Conservation (phyloP, 1,140 invertebrate genomes). For the Zaprionus ghesquierei region DNA sequence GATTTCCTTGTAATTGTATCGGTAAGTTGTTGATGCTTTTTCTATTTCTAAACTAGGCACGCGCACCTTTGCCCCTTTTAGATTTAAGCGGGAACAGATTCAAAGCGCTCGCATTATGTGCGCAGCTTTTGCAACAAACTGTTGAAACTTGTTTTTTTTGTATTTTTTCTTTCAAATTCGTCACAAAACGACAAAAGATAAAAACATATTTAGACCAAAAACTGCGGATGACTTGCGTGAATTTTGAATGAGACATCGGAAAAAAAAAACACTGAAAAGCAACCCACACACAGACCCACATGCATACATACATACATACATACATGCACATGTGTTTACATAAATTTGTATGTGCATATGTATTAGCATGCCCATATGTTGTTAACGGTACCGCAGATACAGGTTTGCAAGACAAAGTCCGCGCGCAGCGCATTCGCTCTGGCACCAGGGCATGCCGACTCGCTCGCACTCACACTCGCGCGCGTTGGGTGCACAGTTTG, state of each 20-base stretch:
- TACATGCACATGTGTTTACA: background rate
- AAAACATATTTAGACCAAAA: slow-evolving; percentile 72
- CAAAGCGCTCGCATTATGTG: background rate
- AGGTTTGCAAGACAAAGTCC: slow-evolving; percentile 40
- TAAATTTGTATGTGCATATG: slow-evolving; percentile 7
- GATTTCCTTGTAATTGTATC: background rate
- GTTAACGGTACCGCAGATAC: slow-evolving; percentile 46
- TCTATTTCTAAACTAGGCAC: background rate
- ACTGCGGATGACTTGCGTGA: slow-evolving; percentile 68
- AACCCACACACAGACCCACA: background rate
- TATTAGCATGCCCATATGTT: slow-evolving; percentile 32
- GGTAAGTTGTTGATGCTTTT: background rate
- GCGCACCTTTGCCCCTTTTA: background rate
- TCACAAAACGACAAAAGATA: slow-evolving; percentile 48
- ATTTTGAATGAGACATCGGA: slow-evolving; percentile 60
- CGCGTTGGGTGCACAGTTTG: slow-evolving; percentile 24
- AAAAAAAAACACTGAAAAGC: slow-evolving; percentile 18
- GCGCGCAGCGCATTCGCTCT: background rate
- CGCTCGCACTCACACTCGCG: background rate
- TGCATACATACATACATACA: background rate
- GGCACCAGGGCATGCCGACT: background rate
- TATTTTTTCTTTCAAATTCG: too few species aligned
- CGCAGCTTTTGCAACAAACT: slow-evolving; percentile 57
- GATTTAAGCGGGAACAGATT: background rate
- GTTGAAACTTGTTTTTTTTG: slow-evolving; percentile 49